Evolutionary conservation across 30 jellyfish, hydroid and myxozoan species (phyloP).

Genomic region (Turritopsis rubra): DNA sequence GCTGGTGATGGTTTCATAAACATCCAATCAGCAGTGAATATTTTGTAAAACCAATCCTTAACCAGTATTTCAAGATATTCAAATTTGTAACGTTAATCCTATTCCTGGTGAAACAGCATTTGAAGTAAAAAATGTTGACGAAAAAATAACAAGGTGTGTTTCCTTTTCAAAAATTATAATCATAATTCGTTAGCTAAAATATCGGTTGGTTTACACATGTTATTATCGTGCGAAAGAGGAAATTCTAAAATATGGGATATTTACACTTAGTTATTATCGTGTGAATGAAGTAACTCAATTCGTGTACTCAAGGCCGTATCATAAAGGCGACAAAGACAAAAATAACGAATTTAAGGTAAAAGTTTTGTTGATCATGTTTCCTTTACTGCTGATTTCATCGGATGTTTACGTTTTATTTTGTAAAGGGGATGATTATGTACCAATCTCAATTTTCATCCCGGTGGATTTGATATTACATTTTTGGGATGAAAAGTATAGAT

Average conservation of each 20-base stretch:
- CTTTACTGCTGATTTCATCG: too few relatives aligned
- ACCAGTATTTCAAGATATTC: constrained; percentile 53
- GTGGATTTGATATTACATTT: neutral
- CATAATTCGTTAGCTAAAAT: neutral
- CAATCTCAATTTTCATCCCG: neutral
- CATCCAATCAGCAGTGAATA: too few relatives aligned
- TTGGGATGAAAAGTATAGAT: too few relatives aligned
- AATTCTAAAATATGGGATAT: neutral
- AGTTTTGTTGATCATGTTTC: neutral
- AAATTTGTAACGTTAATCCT: constrained; percentile 88
- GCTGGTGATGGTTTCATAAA: too few relatives aligned
- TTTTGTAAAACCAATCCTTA: neutral
- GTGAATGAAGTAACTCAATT: constrained; percentile 66
- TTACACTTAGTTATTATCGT: constrained; percentile 53
- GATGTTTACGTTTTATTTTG: neutral
- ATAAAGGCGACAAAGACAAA: constrained; percentile 65
- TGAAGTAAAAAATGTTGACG: constrained; percentile 50
- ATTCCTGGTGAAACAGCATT: constrained; percentile 46
- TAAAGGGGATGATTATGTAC: neutral
- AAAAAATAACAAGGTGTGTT: constrained; percentile 70
- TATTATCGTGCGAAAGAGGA: constrained; percentile 79
- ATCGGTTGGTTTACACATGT: constrained; percentile 25
- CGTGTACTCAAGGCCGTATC: constrained; percentile 78
- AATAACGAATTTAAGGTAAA: constrained; percentile 78
- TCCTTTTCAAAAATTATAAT: neutral